phyloP scores from a whole-genome alignment of 2,888 invertebrate species.

The Pantelozetes paolii region DNA sequence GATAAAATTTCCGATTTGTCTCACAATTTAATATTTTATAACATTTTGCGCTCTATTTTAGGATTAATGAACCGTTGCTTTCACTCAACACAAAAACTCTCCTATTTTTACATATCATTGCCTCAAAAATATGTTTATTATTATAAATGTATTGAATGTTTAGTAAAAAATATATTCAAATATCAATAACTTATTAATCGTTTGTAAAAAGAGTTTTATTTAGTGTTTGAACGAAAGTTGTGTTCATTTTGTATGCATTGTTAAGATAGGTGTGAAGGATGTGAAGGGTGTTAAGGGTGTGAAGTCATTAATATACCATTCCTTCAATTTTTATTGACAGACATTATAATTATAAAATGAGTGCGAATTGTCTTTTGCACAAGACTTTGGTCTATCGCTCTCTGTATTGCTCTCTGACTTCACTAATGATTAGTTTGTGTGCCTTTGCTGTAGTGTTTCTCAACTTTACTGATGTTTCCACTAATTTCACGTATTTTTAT shows the following conservation, averaged over 20 bases:
- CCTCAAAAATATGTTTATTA: slow-evolving; percentile 17
- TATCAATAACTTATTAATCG: neutral
- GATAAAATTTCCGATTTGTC: slow-evolving; percentile 10
- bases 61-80: slow-evolving; percentile 14
- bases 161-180: neutral
- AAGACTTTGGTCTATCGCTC: neutral
- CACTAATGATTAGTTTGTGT: neutral
- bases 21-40: neutral
- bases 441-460: neutral
- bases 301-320: slow-evolving; percentile 24
- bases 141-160: neutral
- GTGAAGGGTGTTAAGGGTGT: neutral
- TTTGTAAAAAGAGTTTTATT: neutral
- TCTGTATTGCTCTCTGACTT: neutral
- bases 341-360: neutral
- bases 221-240: neutral
- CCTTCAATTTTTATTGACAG: slow-evolving; percentile 1
- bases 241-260: neutral
- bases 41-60: slow-evolving; percentile 8
- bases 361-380: slow-evolving; percentile 1
- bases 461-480: slow-evolving; percentile 18
- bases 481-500: slow-evolving; percentile 8
- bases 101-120: slow-evolving; percentile 6
- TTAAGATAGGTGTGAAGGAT: neutral
- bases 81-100: slow-evolving; percentile 6